phyloP scores from a whole-genome alignment of 2,113 vertebrate genomes.

The Aspiorhynchus laticeps region DNA sequence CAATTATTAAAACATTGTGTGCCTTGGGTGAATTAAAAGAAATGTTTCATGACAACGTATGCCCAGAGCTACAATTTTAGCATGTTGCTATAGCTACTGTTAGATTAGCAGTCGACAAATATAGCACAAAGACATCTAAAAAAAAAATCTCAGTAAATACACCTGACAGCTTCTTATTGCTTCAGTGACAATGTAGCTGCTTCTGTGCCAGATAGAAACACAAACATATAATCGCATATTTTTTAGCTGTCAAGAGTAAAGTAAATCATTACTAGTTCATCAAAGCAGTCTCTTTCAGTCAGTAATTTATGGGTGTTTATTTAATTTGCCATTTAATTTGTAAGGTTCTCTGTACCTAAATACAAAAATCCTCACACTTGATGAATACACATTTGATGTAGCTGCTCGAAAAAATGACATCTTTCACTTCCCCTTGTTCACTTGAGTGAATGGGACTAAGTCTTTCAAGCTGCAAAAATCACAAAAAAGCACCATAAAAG shows the following conservation, averaged over 20 bases:
- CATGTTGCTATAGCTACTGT: conserved; percentile 41
- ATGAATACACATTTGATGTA: neutral
- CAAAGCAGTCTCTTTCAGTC: neutral
- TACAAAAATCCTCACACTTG: neutral
- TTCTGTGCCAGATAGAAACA: neutral
- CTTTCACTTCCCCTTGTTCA: neutral
- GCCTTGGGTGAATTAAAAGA: neutral
- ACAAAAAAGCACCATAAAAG: neutral
- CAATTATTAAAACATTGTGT: neutral
- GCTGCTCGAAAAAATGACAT: neutral
- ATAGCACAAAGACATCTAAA: conserved; percentile 17
- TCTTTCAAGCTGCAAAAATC: conserved; percentile 1
- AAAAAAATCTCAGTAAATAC: conserved; percentile 6
- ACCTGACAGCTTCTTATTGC: conserved; percentile 18
- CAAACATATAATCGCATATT: neutral
- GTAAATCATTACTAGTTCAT: neutral
- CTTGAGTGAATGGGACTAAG: neutral
- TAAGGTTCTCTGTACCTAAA: neutral
- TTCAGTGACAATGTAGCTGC: neutral
- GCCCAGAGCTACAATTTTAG: conserved; percentile 21
- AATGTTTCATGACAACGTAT: conserved; percentile 20
- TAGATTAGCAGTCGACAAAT: conserved; percentile 16
- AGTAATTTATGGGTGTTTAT: neutral
- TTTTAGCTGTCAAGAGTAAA: neutral
- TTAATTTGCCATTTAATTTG: neutral